Evolutionary conservation across 2,888 invertebrate genomes (phyloP).

Genomic region (Acrobasis suavella): DNA sequence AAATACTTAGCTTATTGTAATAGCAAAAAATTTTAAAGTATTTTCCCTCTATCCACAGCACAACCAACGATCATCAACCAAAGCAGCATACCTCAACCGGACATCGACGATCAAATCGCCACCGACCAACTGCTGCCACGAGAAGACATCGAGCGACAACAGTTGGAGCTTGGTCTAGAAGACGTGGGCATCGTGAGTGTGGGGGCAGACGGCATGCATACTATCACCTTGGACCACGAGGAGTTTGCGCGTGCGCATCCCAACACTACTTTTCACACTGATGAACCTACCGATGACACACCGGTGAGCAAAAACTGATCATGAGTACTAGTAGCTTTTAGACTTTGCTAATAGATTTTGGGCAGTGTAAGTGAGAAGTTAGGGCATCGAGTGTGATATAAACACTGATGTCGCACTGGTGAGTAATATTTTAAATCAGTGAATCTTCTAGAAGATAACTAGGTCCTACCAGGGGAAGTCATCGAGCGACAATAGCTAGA

Average conservation of each 20-base stretch:
- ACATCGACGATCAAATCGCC: slow-evolving; percentile 73
- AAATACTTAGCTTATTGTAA: no score
- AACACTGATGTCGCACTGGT: no score
- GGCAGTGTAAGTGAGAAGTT: no score
- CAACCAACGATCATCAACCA: slow-evolving; percentile 58
- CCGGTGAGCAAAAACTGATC: slow-evolving; percentile 44
- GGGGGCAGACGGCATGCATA: slow-evolving; percentile 64
- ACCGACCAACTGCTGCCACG: slow-evolving; percentile 60
- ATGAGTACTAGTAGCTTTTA: background rate
- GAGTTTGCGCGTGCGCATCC: slow-evolving; percentile 77
- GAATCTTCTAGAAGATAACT: slow-evolving; percentile 33
- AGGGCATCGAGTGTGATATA: no score
- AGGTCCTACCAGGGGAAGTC: slow-evolving; percentile 47
- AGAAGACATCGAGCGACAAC: slow-evolving; percentile 42
- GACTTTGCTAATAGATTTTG: no score
- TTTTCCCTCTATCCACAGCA: slow-evolving; percentile 51
- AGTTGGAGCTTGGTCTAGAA: slow-evolving; percentile 59
- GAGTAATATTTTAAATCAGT: no score
- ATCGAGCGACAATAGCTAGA: slow-evolving; percentile 49
- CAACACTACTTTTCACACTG: slow-evolving; percentile 77
- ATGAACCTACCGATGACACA: slow-evolving; percentile 69
- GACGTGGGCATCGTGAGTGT: slow-evolving; percentile 74
- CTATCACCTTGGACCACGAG: slow-evolving; percentile 69
- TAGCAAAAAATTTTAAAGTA: no score
- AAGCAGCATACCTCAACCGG: slow-evolving; percentile 60